These are phyloP conservation scores for Oryzias sinensis DNA, from an alignment of 2,797 vertebrate species.

Conservation along the genomic window DNA sequence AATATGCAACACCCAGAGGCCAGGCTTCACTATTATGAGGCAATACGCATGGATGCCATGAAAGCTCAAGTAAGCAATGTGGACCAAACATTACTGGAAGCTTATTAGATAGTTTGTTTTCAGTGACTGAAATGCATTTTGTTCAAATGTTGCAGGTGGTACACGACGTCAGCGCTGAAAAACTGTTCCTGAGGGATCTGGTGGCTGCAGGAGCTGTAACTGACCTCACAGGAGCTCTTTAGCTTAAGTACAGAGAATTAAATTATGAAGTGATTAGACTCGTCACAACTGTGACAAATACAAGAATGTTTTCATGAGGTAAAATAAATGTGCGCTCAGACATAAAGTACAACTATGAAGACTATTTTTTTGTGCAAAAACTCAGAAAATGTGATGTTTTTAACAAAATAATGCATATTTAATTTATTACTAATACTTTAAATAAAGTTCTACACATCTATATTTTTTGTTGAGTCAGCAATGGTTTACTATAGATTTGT, in stretches of 20 bases:
- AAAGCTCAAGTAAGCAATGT: constrained; percentile 58
- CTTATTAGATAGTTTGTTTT: background rate
- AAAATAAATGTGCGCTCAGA: too few relatives aligned
- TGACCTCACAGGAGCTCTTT: constrained; percentile 80
- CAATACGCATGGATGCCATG: constrained; percentile 75
- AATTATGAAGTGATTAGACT: background rate
- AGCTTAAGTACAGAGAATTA: constrained; percentile 27
- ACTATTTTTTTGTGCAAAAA: too few relatives aligned
- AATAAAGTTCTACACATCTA: too few relatives aligned
- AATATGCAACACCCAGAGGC: constrained; percentile 74
- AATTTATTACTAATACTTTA: too few relatives aligned
- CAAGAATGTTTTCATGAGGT: too few relatives aligned
- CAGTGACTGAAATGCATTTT: background rate
- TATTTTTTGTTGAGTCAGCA: too few relatives aligned
- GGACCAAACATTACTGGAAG: background rate
- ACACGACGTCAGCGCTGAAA: constrained; percentile 79
- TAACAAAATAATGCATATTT: too few relatives aligned
- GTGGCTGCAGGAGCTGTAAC: constrained; percentile 70
- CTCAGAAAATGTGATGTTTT: too few relatives aligned
- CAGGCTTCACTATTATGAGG: constrained; percentile 82
- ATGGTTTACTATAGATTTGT: too few relatives aligned
- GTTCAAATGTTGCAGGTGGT: constrained; percentile 67
- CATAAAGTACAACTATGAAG: too few relatives aligned
- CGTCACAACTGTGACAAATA: too few relatives aligned
- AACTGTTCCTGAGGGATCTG: constrained; percentile 76